A percentile compares a stretch with the other conserved stretches of the same genome.
These are phyloP conservation scores for Malurus alboscapulatus DNA, from an alignment of 2,113 vertebrate species.

Conservation along the genomic window DNA sequence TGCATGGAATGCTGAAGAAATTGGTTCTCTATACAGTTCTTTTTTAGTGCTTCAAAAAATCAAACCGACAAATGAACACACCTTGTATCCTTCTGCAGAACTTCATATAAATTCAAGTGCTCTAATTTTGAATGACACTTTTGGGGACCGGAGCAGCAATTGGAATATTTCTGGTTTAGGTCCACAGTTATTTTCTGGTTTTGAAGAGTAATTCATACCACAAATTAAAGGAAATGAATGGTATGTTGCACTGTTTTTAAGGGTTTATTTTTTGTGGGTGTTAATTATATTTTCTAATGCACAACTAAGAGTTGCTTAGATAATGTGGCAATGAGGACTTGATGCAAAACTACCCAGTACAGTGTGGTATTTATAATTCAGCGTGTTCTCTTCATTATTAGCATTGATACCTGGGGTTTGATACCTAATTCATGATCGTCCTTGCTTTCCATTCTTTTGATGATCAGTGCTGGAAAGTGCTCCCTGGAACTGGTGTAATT, in stretches of 20 bases:
- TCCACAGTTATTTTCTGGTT: not conserved
- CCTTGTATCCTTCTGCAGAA: not conserved
- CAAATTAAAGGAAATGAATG: not conserved
- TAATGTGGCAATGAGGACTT: not conserved
- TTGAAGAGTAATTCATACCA: not conserved
- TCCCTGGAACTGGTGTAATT: not conserved
- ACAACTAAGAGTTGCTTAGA: not conserved
- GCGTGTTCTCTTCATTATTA: not conserved
- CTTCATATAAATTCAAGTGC: not conserved
- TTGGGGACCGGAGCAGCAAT: not conserved
- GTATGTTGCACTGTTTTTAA: not conserved
- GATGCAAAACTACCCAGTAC: not conserved
- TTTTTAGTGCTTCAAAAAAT: not conserved
- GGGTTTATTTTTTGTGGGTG: not conserved
- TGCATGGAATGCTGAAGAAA: not conserved
- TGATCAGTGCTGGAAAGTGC: not conserved
- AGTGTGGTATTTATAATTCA: not conserved
- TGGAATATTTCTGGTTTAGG: not conserved
- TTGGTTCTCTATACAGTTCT: not conserved
- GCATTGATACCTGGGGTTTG: not conserved
- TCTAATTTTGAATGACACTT: not conserved
- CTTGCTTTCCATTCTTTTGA: not conserved
- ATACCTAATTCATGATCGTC: not conserved
- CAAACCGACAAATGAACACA: not conserved
- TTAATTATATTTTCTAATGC: not conserved